Evolutionary conservation across 2,797 vertebrate genomes (phyloP), one percentile per base, ranked within the genome.

Genomic region (Pipistrellus pipistrellus): DNA sequence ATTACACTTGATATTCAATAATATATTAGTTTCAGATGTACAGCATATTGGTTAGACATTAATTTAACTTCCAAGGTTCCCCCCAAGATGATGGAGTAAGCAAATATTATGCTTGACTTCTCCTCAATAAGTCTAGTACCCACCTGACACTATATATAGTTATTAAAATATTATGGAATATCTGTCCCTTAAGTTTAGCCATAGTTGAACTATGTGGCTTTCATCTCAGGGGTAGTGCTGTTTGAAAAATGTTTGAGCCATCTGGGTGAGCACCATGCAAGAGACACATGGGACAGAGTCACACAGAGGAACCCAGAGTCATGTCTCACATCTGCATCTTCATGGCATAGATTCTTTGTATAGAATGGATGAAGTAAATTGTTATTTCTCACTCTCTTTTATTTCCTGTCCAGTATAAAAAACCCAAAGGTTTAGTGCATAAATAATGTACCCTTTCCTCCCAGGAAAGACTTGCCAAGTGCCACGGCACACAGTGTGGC

Each of bases 391-490:
- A 32, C 8, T 41, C 30, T 68, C 38, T 35, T 72, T 68, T 78
- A 32, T 46, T 13, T 88, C 20, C 13, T 69, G 21, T 8, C 8
- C 12, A 55, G 23, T 20, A 38, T 23, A 25, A 62, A n/a, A 32
- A 85, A 87, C 11, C 4, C 14, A 44, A 44, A 32, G 13, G 44
- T 48, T 21, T 48, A n/a, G 8, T 35, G 38, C 13, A 30, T 69
- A 66, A 82, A 59, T n/a, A 66, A 8, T 17, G 6, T 91, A 7
- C 18, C 8, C 1, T 30, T 93, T 57, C 35, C 2, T 84, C 95
- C 41, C 94, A 99, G 99, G 99, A 99, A 97, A 98, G 99, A n/a
- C 98, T 99, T n/a, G 99, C 99, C 12, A 99, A 99, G 96, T 99
- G 99, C 89, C 98, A 99, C 0, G 99, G 99, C 62, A 99, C 99